Evolutionary conservation across 2,113 vertebrate genomes (phyloP).

Genomic region (Isurus oxyrinchus): DNA sequence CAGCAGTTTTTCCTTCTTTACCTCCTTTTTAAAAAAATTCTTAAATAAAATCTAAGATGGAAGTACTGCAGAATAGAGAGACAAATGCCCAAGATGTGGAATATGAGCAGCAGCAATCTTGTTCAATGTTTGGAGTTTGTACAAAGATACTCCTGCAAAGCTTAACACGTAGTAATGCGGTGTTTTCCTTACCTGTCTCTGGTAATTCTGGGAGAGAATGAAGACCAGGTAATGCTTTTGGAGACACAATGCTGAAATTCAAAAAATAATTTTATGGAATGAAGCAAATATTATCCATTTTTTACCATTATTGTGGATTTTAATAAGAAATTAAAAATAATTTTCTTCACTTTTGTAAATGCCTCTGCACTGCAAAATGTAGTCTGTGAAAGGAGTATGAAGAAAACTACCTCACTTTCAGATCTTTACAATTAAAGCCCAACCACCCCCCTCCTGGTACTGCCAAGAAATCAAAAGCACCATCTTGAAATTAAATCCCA

Average conservation of each 20-base stretch:
- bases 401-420: neutral
- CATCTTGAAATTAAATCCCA: neutral
- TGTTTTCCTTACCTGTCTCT: slow-evolving; percentile 9
- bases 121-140: neutral
- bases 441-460: neutral
- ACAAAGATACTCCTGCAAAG: neutral
- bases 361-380: neutral
- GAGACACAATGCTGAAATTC: neutral
- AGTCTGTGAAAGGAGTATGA: neutral
- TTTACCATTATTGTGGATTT: neutral
- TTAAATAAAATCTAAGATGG: neutral
- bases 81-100: neutral
- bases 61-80: neutral
- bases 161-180: no score
- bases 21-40: neutral
- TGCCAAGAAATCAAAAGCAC: neutral
- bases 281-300: neutral
- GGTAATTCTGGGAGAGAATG: slow-evolving; percentile 31
- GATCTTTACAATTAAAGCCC: neutral
- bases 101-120: neutral
- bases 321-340: neutral
- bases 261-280: slow-evolving; percentile 1
- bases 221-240: slow-evolving; percentile 7
- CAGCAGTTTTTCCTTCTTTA: neutral
- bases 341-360: neutral